Evolutionary conservation across 2,888 invertebrate genomes (phyloP).

Genomic region (Lacanobia oleracea): DNA sequence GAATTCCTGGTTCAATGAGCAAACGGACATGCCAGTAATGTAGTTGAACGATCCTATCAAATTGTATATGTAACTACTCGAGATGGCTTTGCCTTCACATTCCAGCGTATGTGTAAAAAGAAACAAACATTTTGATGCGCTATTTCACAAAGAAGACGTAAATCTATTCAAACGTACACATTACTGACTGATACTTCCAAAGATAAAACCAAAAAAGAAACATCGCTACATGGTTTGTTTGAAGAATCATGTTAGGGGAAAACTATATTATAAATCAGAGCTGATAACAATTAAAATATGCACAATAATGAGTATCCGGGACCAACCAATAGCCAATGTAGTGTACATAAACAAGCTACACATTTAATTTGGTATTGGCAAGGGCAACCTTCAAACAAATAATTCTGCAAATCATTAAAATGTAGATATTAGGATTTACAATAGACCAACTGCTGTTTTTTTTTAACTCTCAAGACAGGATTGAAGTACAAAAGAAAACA

Average conservation of each 20-base stretch:
- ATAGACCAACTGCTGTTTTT: not conserved
- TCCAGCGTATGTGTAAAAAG: conserved; percentile 46
- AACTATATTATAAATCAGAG: not conserved
- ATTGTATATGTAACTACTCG: conserved; percentile 13
- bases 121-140: conserved; percentile 39
- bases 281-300: not conserved
- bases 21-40: conserved; percentile 25
- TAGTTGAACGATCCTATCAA: conserved; percentile 29
- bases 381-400: conserved; percentile 1
- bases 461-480: not conserved
- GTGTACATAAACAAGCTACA: not conserved
- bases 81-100: conserved; percentile 57
- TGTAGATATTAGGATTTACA: conserved; percentile 1
- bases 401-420: conserved; percentile 2
- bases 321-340: not conserved
- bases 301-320: not conserved
- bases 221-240: conserved; percentile 1
- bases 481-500: conserved; percentile 20
- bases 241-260: conserved; percentile 9
- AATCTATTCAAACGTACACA: conserved; percentile 31
- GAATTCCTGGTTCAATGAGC: conserved; percentile 37
- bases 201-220: conserved; percentile 32
- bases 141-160: conserved; percentile 44
- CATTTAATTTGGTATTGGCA: conserved; percentile 12
- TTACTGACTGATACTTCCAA: conserved; percentile 21